These are phyloP conservation scores for Macrostomum lignano DNA, from an alignment of 1,140 invertebrate genomes.

Conservation along the genomic window DNA sequence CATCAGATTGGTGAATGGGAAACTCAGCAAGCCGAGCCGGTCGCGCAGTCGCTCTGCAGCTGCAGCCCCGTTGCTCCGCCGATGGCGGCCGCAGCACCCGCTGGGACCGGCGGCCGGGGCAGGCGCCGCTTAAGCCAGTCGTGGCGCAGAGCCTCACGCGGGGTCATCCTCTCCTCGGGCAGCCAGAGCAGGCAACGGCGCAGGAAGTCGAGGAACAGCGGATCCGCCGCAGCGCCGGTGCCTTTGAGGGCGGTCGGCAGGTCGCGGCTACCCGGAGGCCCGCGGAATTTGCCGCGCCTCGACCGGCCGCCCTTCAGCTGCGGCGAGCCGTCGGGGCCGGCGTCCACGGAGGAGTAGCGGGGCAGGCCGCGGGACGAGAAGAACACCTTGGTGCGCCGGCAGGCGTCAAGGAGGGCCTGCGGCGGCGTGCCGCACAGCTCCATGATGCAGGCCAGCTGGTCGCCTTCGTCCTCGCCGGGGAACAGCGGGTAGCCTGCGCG, in stretches of 20 bases:
- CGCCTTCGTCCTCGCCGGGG: constrained; percentile 27
- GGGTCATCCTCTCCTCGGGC: constrained; percentile 63
- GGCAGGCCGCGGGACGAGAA: constrained; percentile 52
- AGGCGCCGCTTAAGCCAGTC: constrained; percentile 40
- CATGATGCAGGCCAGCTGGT: constrained; percentile 27
- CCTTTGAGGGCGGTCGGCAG: constrained; percentile 40
- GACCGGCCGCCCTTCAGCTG: constrained; percentile 30
- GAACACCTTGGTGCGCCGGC: not conserved
- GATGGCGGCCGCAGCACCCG: too few species aligned
- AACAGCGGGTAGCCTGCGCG: constrained; percentile 20
- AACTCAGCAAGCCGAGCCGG: too few species aligned
- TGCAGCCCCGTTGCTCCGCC: too few species aligned
- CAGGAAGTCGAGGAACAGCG: constrained; percentile 68
- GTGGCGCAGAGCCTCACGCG: constrained; percentile 60
- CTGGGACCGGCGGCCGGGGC: constrained; percentile 1
- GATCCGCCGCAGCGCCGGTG: constrained; percentile 41
- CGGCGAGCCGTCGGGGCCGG: constrained; percentile 15
- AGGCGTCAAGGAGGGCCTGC: constrained; percentile 11
- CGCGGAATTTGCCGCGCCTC: constrained; percentile 30
- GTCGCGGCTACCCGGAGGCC: constrained; percentile 58
- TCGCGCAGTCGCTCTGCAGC: too few species aligned
- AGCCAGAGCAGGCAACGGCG: constrained; percentile 77
- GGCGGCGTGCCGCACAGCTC: constrained; percentile 21
- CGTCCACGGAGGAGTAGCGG: constrained; percentile 59
- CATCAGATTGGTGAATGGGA: too few species aligned